phyloP scores from a whole-genome alignment of 2,797 vertebrate genomes.

The Eulemur mongoz region DNA sequence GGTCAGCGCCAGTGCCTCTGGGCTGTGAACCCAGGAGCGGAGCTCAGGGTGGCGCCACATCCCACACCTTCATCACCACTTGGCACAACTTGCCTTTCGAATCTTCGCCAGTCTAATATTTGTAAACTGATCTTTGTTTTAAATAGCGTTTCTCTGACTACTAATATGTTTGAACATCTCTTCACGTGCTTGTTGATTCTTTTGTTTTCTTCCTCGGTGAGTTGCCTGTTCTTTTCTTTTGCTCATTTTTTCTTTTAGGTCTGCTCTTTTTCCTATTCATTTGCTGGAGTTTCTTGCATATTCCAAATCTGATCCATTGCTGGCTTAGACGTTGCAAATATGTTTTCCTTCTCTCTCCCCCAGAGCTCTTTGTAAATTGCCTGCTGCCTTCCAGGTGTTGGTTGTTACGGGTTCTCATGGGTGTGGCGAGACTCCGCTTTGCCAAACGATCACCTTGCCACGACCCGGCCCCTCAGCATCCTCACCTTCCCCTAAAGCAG shows the following conservation, averaged over 20 bases:
- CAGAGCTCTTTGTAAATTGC: not conserved
- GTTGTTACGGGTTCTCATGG: not conserved
- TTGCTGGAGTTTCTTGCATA: not conserved
- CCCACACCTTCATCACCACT: not conserved
- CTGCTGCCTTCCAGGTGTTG: not conserved
- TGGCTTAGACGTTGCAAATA: not conserved
- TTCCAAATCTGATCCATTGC: not conserved
- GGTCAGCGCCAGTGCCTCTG: not conserved
- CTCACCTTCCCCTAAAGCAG: not conserved
- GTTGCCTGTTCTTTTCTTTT: not conserved
- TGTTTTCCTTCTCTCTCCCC: no score
- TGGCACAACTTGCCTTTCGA: not conserved
- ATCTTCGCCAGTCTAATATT: not conserved
- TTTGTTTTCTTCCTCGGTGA: not conserved
- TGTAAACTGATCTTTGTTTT: not conserved
- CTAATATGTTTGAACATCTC: no score
- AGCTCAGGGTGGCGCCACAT: rapidly evolving
- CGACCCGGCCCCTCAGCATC: not conserved
- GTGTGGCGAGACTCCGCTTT: not conserved
- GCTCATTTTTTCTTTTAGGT: not conserved
- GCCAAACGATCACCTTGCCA: not conserved
- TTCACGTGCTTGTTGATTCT: not conserved
- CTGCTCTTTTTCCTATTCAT: not conserved
- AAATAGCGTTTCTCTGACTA: not conserved
- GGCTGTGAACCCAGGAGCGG: not conserved